Percentiles rank a stretch among this genome's conserved stretches.
These are phyloP conservation scores for Hirtodrosophila cameraria DNA, from an alignment of 2,888 invertebrate species.

Conservation along the genomic window DNA sequence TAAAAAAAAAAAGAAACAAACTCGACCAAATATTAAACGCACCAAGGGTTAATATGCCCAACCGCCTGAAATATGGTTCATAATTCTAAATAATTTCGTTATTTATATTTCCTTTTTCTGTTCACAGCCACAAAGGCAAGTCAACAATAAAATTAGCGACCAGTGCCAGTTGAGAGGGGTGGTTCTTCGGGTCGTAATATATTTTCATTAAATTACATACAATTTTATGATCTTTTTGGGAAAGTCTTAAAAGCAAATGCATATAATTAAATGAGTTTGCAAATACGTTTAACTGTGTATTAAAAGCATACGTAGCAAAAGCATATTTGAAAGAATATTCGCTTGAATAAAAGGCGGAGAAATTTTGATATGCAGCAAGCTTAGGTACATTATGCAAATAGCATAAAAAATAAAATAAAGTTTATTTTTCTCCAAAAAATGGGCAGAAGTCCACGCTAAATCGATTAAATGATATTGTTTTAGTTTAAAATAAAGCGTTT, in stretches of 20 bases:
- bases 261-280: conserved; percentile 52
- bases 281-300: conserved; percentile 34
- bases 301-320: conserved; percentile 15
- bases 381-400: not conserved
- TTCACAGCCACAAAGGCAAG: conserved; percentile 48
- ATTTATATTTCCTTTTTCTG: conserved; percentile 48
- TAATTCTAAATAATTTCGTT: conserved; percentile 75
- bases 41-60: conserved; percentile 61
- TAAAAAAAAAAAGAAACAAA: too few species aligned
- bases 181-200: conserved; percentile 47
- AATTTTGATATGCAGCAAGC: too few species aligned
- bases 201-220: conserved; percentile 71
- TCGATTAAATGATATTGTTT: too few species aligned
- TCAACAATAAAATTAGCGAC: conserved; percentile 63
- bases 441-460: too few species aligned
- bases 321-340: conserved; percentile 2
- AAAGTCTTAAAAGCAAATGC: conserved; percentile 31
- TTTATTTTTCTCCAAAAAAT: too few species aligned
- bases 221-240: conserved; percentile 56
- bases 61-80: conserved; percentile 42
- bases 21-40: conserved; percentile 61
- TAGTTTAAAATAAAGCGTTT: too few species aligned
- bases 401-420: too few species aligned
- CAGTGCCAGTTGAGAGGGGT: not conserved
- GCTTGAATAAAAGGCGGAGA: not conserved